Evolutionary conservation across 2,797 vertebrate species (phyloP), one percentile per base, ranked within the genome.

Genomic region (Cyprinella venusta): DNA sequence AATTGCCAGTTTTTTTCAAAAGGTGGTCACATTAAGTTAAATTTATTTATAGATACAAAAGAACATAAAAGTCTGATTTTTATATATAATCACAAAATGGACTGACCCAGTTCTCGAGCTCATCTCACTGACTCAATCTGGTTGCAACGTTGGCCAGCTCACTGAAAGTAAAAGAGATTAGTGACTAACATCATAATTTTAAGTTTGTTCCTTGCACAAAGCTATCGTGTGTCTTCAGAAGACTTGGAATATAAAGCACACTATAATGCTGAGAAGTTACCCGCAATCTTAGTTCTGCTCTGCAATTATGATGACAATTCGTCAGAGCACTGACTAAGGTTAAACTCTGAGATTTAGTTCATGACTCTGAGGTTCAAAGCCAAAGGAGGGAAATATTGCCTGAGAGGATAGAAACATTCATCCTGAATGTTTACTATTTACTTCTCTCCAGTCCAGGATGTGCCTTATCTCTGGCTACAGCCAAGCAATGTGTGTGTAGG

Each of bases 391-490:
- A 50, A 52, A 74, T 48, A 40, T 36, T 81, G 68, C 68, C 52
- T 24, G 67, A 33, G 52, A 50, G 72, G 9, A 83, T 56, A 69
- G 30, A 54, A 40, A 65, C 45, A 56, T 54, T 52, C n/a, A 67
- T 36, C 16, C 26, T 69, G 30, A 80, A 48, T 72, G 19, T 74
- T 75, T 82, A 65, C 45, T n/a, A 40, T 75, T 76, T 82, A 52
- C 61, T 48, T 48, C 63, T 76, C 80, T 26, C n/a, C 61, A 77
- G 72, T 69, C n/a, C 40, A 69, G 63, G n/a, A n/a, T 48, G 74
- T 48, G 18, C 38, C 63, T 83, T 83, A 83, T 83, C 81, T 76
- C 24, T 70, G 74, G 64, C 52, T 33, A 83, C 81, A 83, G 72
- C 64, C 77, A 70, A 76, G 70, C 64, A 19, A 38, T 72, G 61